These are phyloP conservation scores for Pterocles gutturalis DNA, from an alignment of 2,113 vertebrate genomes.

Conservation along the genomic window DNA sequence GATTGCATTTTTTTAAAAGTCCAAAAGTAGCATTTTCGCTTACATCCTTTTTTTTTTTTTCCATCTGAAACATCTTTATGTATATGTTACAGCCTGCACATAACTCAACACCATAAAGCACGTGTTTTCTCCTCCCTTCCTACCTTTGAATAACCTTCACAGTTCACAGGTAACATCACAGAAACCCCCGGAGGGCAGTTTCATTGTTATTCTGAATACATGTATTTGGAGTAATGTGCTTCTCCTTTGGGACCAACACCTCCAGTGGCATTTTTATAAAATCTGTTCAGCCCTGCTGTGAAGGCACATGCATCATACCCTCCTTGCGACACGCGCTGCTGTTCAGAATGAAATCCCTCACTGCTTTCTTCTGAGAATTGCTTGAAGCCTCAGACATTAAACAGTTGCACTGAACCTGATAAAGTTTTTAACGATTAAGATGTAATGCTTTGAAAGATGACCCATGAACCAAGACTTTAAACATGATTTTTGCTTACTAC, in stretches of 20 bases:
- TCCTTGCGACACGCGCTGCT: neutral
- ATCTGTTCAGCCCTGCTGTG: neutral
- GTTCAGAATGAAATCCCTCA: slow-evolving; percentile 25
- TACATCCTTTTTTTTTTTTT: neutral
- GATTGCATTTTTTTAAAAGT: accelerated
- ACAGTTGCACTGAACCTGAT: slow-evolving; percentile 7
- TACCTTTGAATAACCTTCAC: neutral
- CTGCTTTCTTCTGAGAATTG: neutral
- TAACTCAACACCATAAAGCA: neutral
- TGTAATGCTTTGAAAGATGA: slow-evolving; percentile 56
- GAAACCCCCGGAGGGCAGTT: neutral
- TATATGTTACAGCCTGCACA: neutral
- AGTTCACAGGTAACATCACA: neutral
- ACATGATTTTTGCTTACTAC: slow-evolving; percentile 51
- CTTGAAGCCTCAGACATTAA: slow-evolving; percentile 22
- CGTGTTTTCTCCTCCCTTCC: neutral
- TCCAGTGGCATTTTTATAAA: slow-evolving; percentile 4
- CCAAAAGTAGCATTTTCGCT: neutral
- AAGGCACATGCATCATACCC: neutral
- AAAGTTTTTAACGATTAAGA: slow-evolving; percentile 13
- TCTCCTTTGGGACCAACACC: neutral
- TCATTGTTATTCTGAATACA: neutral
- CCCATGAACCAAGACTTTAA: slow-evolving; percentile 51
- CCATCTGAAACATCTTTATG: neutral
- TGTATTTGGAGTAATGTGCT: neutral